phyloP scores from a whole-genome alignment of 1,140 invertebrate species.

The Ectropis grisescens region DNA sequence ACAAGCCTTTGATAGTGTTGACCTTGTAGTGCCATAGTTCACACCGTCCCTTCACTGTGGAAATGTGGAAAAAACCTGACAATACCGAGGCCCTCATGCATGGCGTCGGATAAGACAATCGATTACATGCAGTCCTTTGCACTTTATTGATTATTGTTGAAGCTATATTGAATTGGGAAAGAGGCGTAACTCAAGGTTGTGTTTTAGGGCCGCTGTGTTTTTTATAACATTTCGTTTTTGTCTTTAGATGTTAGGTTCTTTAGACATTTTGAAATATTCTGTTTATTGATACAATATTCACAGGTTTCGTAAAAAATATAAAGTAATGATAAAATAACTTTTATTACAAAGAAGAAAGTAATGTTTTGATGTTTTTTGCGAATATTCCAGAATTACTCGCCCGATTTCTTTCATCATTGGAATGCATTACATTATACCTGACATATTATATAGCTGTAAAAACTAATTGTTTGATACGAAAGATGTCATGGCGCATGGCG shows the following conservation, averaged over 20 bases:
- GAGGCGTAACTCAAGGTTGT: constrained; percentile 29
- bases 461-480: too few species aligned
- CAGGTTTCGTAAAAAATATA: too few species aligned
- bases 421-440: too few species aligned
- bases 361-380: too few species aligned
- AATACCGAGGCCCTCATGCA: constrained; percentile 50
- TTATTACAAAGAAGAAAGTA: too few species aligned
- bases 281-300: too few species aligned
- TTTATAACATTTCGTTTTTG: constrained; percentile 3
- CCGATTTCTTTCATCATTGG: too few species aligned
- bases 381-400: too few species aligned
- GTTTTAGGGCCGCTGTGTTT: constrained; percentile 12
- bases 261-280: too few species aligned
- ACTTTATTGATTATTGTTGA: constrained; percentile 61
- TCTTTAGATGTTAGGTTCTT: neutral
- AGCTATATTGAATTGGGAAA: constrained; percentile 49
- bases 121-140: constrained; percentile 46
- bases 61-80: constrained; percentile 59
- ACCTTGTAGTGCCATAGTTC: constrained; percentile 59
- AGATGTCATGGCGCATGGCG: too few species aligned
- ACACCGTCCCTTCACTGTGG: constrained; percentile 63
- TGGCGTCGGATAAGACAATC: constrained; percentile 53
- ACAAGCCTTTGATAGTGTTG: constrained; percentile 47
- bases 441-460: too few species aligned
- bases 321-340: too few species aligned